These are phyloP conservation scores for Nematolebias whitei DNA, from an alignment of 2,113 vertebrate genomes.

Conservation along the genomic window DNA sequence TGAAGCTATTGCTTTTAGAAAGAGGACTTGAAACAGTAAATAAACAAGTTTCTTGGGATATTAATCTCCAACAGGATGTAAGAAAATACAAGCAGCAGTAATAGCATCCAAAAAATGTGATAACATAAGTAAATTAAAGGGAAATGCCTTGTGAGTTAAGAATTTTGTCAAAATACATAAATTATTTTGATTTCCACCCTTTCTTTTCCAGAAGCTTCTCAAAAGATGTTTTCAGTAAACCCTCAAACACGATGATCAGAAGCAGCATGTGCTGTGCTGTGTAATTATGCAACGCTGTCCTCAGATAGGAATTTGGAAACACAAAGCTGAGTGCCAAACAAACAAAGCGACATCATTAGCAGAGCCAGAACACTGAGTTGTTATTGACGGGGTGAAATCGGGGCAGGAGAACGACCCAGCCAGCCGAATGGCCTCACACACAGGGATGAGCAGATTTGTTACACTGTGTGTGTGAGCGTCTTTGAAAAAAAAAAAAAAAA, in stretches of 20 bases:
- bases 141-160: not conserved
- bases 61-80: not conserved
- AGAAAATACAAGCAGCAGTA: not conserved
- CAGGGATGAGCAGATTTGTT: not conserved
- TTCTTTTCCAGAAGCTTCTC: constrained; percentile 14
- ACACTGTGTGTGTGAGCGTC: not conserved
- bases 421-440: constrained; percentile 32
- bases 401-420: constrained; percentile 48
- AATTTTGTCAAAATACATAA: not conserved
- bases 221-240: constrained; percentile 14
- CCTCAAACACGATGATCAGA: constrained; percentile 3
- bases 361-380: constrained; percentile 44
- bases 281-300: constrained; percentile 52
- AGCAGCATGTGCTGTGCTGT: constrained; percentile 9
- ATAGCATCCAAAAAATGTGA: not conserved
- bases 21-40: not conserved
- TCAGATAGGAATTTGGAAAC: constrained; percentile 54
- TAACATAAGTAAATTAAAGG: not conserved
- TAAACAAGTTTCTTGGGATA: too few relatives aligned
- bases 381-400: constrained; percentile 60
- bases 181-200: not conserved
- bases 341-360: constrained; percentile 71
- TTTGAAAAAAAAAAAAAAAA: too few relatives aligned
- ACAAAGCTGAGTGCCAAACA: constrained; percentile 51
- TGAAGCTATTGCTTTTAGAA: constrained; percentile 20